Base-by-base conservation (phyloP, 2,797 vertebrate genomes). In the Myotis vivesi region DNA sequence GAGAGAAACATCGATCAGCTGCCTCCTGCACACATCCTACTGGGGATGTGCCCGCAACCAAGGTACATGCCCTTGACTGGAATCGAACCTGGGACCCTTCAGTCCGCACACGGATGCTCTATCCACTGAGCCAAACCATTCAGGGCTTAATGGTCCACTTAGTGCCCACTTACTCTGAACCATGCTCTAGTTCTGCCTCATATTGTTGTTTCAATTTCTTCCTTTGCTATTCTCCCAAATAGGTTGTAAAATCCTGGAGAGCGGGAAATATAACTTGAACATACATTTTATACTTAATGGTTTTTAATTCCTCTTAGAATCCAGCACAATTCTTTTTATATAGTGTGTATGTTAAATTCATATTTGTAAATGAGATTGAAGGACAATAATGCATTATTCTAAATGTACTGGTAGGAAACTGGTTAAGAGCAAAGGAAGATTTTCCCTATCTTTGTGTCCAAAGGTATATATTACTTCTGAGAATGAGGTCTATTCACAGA, bases 301-400 rank as follows among this genome's bases (percentile, higher is more conserved):
- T 92, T 25, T 41, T 86, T 80, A 88, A 80, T 85, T 12, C 17
- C 19, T 41, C 9, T 83, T 66, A 83, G 51, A 95, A 84, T 69
- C 5, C 13, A 71, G n/a, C 28, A 79, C 75, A 82, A 41, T 66
- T 5, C 1, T 73, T 93, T 73, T 77, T 68, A 57, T 72, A 33
- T n/a, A 49, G 10, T 73, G 1, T 68, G 10, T 81, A 30, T 55
- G 6, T 72, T 91, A 90, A 87, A 75, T 81, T 62, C 6, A 33
- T 84, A 84, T 89, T 82, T 95, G 30, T 53, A 88, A 93, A 81
- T 69, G 25, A 77, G 19, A 62, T 8, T 84, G 66, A 76, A 92
- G 10, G 20, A 84, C 87, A 95, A 80, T 84, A 16, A 83, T 59
- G 44, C 4, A 41, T 75, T 95, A 22, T 59, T 49, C 62, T 44